These are phyloP conservation scores for Dendrocincla tyrannina DNA, from an alignment of 2,797 vertebrate species.

Conservation along the genomic window DNA sequence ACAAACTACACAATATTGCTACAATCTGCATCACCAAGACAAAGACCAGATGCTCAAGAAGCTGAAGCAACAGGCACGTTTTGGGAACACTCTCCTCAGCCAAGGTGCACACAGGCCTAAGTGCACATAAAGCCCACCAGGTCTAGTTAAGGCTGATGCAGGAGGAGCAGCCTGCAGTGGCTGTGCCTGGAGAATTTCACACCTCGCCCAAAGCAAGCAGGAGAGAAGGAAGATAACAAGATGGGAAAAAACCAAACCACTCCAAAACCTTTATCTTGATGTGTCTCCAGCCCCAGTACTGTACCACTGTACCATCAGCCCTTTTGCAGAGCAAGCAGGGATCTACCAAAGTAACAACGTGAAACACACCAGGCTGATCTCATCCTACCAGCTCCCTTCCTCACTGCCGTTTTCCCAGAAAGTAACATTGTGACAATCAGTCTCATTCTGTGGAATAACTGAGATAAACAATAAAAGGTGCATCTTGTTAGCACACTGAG, in stretches of 20 bases:
- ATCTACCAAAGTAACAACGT: neutral
- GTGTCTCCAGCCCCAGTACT: neutral
- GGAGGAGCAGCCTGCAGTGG: neutral
- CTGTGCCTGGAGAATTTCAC: neutral
- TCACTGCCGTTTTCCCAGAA: neutral
- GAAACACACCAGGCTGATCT: neutral
- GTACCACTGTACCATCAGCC: neutral
- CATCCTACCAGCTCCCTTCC: neutral
- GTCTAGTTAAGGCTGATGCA: neutral
- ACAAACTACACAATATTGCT: neutral
- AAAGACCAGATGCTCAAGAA: neutral
- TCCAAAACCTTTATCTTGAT: neutral
- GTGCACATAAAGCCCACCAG: neutral
- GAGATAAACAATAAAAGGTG: neutral
- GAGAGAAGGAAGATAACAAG: neutral
- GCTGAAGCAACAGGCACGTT: neutral
- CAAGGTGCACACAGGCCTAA: accelerated
- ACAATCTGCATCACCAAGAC: neutral
- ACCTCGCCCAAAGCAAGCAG: neutral
- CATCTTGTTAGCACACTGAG: neutral
- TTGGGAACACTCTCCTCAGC: neutral
- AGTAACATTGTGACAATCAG: neutral
- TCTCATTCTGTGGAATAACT: neutral
- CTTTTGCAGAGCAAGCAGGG: neutral
- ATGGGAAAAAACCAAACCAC: accelerated